Evolutionary conservation across 1,140 invertebrate genomes (phyloP).

Genomic region (Cryptotermes secundus): DNA sequence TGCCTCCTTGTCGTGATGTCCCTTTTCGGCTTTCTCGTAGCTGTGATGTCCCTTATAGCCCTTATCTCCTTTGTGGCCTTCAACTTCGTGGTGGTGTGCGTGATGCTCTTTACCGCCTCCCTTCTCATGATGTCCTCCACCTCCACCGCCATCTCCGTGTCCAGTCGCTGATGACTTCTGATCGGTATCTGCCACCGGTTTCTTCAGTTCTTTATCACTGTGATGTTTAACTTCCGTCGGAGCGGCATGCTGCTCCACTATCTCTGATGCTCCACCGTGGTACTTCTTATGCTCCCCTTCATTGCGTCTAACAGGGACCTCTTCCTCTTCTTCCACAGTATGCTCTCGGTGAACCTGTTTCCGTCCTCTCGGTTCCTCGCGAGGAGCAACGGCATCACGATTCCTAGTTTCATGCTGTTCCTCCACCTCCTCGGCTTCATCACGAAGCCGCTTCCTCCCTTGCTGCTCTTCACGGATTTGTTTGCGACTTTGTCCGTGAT

Average conservation of each 20-base stretch:
- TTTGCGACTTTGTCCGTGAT: background rate
- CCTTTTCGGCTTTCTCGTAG: constrained; percentile 36
- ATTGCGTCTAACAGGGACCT: no score
- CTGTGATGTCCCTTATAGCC: constrained; percentile 36
- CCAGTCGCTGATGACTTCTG: constrained; percentile 21
- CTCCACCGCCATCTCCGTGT: background rate
- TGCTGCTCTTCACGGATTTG: background rate
- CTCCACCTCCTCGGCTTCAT: background rate
- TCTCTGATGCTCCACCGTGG: background rate
- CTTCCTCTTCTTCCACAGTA: background rate
- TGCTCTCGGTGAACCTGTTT: background rate
- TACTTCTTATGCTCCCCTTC: background rate
- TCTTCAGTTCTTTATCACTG: background rate
- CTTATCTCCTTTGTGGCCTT: constrained; percentile 35
- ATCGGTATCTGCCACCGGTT: background rate
- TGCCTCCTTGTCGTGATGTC: constrained; percentile 36
- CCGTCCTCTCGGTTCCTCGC: background rate
- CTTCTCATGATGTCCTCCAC: constrained; percentile 31
- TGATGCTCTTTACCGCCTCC: constrained; percentile 36
- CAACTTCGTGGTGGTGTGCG: constrained; percentile 28
- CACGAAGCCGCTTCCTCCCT: background rate
- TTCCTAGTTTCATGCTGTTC: background rate
- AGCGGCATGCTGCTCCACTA: background rate
- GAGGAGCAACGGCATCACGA: background rate
- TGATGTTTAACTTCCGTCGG: background rate